These are phyloP conservation scores for Perizoma affinitatum DNA, from an alignment of 2,888 invertebrate genomes.

Conservation along the genomic window DNA sequence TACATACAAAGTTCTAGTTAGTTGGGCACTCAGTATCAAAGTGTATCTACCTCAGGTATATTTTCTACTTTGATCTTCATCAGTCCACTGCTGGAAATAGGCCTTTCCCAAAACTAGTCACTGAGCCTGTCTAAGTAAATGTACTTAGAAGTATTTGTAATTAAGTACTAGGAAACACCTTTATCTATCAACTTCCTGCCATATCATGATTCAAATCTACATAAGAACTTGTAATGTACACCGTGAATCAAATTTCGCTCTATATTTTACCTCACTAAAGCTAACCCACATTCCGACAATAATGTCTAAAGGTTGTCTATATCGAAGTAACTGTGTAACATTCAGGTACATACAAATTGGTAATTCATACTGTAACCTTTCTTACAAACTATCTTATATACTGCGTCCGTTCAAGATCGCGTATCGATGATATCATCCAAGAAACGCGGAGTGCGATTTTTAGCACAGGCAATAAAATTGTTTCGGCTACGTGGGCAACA, in stretches of 20 bases:
- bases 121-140: too few relatives aligned
- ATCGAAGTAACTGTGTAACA: slow-evolving; percentile 5
- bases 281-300: slow-evolving; percentile 10
- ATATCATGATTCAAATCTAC: slow-evolving; percentile 3
- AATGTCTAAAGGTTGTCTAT: slow-evolving; percentile 4
- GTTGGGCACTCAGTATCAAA: too few relatives aligned
- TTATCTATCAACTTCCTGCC: slow-evolving; percentile 3
- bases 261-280: slow-evolving; percentile 4
- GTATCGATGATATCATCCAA: slow-evolving; percentile 40
- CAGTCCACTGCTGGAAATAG: too few relatives aligned
- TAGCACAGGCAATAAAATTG: slow-evolving; percentile 37
- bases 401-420: slow-evolving; percentile 33
- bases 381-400: slow-evolving; percentile 14
- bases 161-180: background rate
- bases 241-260: slow-evolving; percentile 17
- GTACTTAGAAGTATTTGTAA: too few relatives aligned
- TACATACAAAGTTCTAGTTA: too few relatives aligned
- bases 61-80: too few relatives aligned
- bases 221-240: background rate
- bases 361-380: slow-evolving; percentile 16
- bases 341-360: slow-evolving; percentile 11
- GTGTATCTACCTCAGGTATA: too few relatives aligned
- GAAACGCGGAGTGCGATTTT: slow-evolving; percentile 37
- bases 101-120: too few relatives aligned
- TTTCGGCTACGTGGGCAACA: slow-evolving; percentile 27